Evolutionary conservation across 1,140 invertebrate species (phyloP), one percentile per base, ranked within the genome.

Genomic region (Acromyrmex charruanus): DNA sequence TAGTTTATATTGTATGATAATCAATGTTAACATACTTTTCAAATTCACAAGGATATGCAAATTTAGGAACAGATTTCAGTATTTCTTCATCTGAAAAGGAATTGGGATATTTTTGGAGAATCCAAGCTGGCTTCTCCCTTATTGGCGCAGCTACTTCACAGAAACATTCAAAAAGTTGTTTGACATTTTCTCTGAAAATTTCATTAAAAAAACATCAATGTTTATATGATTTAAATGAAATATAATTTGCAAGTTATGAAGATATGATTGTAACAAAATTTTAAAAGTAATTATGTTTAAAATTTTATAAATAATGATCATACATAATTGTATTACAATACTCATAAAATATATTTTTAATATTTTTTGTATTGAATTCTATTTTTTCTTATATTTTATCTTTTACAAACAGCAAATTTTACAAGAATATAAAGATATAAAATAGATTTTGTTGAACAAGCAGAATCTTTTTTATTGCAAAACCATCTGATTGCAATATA

Each of bases 31-130:
- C 96, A 96, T 96, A 98, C 98, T 97, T 97, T 94, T 97, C 96
- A 93, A 98, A 96, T 94, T 97, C 96, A 95, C 98, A 98, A 53
- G 98, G 98, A 95, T 98, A 98, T 90, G 97, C 97, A 96, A 98
- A 98, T 95, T 98, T 97, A 63, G 98, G 97, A 90, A 98, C 97
- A 91, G 97, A 97, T 94, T 97, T 98, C 39, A 98, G 95, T 88
- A 98, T 96, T 92, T 98, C 97, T 93, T 97, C 96, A 95, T 98
- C 97, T 91, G 96, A 96, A 93, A 97, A 98, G 75, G 94, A 95
- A 86, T 96, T 97, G 72, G 98, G 98, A 95, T 97, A 98, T 93
- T 97, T 98, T 93, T 97, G 97, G 18, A 97, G 94, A 92, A 98
- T 97, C 96, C 97, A 97, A 77, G 97, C 96, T 90, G 96, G 96